Evolutionary conservation across 2,797 vertebrate species (phyloP).

Genomic region (Anguilla pacifica): DNA sequence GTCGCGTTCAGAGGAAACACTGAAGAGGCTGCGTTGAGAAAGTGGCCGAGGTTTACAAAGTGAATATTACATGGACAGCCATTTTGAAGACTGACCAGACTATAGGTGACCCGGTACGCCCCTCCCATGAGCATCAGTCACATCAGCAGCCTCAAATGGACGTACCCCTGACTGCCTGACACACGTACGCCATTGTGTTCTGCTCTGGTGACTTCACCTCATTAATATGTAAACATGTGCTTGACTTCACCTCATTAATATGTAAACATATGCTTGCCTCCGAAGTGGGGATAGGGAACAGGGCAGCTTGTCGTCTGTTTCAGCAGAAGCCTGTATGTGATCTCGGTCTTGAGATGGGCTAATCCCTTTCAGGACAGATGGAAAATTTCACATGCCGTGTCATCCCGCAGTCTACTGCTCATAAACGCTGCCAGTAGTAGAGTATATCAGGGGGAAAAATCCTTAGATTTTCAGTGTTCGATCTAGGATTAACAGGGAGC

Average conservation of each 20-base stretch:
- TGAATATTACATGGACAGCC: not conserved
- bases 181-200: slow-evolving; percentile 75
- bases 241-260: slow-evolving; percentile 76
- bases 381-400: slow-evolving; percentile 19
- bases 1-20: not conserved
- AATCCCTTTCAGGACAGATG: slow-evolving; percentile 19
- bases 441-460: not conserved
- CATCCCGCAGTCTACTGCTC: slow-evolving; percentile 3
- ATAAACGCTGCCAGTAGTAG: not conserved
- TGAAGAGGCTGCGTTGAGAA: not conserved
- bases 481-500: not conserved
- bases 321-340: slow-evolving; percentile 31
- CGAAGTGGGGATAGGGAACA: slow-evolving; percentile 62
- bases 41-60: not conserved
- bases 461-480: not conserved
- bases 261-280: slow-evolving; percentile 74
- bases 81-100: not conserved
- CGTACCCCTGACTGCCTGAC: slow-evolving; percentile 70
- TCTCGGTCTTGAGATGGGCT: slow-evolving; percentile 8
- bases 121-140: not conserved
- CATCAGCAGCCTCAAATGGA: slow-evolving; percentile 62
- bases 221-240: slow-evolving; percentile 78
- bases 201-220: slow-evolving; percentile 71
- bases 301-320: slow-evolving; percentile 68
- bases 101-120: not conserved